Conservation (phyloP, 1,140 invertebrate species). For the Drosophila sturtevanti region DNA sequence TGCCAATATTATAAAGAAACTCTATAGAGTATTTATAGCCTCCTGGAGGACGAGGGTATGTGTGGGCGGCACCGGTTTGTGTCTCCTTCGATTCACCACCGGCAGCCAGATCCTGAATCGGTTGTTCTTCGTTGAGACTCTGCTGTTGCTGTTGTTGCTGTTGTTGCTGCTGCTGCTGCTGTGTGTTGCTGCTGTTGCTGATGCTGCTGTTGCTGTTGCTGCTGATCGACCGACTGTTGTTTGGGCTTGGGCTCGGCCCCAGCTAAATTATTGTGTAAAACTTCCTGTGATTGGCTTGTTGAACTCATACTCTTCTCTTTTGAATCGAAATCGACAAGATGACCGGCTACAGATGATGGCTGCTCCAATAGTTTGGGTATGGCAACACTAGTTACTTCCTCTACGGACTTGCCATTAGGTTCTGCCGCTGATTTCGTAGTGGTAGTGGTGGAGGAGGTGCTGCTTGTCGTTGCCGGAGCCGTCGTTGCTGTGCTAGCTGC, state of each 20-base stretch:
- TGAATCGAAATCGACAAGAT: neutral
- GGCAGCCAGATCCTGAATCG: conserved; percentile 1
- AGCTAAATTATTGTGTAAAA: neutral
- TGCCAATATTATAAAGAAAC: conserved; percentile 64
- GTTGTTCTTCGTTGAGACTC: conserved; percentile 19
- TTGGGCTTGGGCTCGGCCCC: neutral
- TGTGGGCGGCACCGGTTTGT: conserved; percentile 36
- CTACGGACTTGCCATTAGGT: neutral
- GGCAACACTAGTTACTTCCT: neutral
- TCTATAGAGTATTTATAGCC: conserved; percentile 71
- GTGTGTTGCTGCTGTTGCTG: conserved; percentile 1
- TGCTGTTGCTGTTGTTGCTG: neutral
- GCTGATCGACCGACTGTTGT: neutral
- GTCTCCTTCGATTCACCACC: conserved; percentile 14
- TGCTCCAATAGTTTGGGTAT: neutral
- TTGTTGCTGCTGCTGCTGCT: conserved; percentile 1
- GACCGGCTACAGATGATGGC: neutral
- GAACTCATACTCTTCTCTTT: neutral
- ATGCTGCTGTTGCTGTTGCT: neutral
- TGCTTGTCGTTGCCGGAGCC: conserved; percentile 21
- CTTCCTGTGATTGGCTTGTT: neutral
- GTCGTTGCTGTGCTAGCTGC: conserved; percentile 39
- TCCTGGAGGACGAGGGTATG: conserved; percentile 57
- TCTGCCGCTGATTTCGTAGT: conserved; percentile 5
- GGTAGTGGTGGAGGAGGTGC: conserved; percentile 13